Evolutionary conservation across 2,797 vertebrate genomes (phyloP).

Genomic region (Borostomias antarcticus): DNA sequence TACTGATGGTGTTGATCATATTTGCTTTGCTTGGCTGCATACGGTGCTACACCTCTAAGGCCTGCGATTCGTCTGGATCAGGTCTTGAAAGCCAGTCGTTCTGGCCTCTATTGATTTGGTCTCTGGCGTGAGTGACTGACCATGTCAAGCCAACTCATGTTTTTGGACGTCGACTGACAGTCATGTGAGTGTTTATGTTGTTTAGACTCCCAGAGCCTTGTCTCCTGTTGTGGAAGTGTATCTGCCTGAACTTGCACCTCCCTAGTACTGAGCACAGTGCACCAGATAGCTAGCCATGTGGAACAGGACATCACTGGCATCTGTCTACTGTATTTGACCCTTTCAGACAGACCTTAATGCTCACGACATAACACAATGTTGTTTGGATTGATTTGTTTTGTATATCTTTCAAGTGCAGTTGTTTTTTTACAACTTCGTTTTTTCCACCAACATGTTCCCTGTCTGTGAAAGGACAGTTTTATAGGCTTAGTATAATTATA

Average conservation of each 20-base stretch:
- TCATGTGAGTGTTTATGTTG: constrained; percentile 10
- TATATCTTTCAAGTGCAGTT: not conserved
- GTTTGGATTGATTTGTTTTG: constrained; percentile 5
- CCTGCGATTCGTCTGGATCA: not conserved
- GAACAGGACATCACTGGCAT: constrained; percentile 23
- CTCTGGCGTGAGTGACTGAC: not conserved
- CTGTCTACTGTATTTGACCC: constrained; percentile 13
- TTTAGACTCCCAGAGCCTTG: constrained; percentile 26
- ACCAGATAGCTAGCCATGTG: constrained; percentile 13
- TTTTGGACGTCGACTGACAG: constrained; percentile 12
- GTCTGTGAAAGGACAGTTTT: not conserved
- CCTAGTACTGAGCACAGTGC: constrained; percentile 9
- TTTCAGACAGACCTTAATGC: constrained; percentile 7
- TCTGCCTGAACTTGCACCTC: constrained; percentile 23
- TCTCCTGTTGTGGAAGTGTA: constrained; percentile 24
- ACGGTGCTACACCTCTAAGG: not conserved
- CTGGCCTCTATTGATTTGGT: not conserved
- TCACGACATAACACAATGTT: constrained; percentile 23
- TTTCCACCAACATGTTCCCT: constrained; percentile 20
- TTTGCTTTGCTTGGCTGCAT: not conserved
- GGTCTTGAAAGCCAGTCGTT: not conserved
- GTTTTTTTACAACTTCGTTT: not conserved
- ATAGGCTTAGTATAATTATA: not conserved
- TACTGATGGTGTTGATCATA: not conserved
- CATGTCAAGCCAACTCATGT: constrained; percentile 8